These are phyloP conservation scores for Tetropium fuscum DNA, from an alignment of 2,888 invertebrate genomes.

Conservation along the genomic window DNA sequence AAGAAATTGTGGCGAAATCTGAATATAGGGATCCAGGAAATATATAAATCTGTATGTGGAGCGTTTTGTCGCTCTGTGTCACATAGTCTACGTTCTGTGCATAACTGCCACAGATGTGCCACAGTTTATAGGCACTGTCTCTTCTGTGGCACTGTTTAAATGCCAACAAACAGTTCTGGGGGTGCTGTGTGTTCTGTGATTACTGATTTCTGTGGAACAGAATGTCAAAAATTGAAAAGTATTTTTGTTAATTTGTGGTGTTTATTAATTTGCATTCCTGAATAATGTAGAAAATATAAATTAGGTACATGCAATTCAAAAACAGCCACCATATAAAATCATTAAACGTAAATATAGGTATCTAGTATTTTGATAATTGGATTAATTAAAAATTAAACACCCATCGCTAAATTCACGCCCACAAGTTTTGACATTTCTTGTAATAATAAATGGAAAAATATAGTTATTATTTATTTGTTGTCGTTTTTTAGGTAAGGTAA, in stretches of 20 bases:
- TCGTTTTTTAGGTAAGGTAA: constrained; percentile 44
- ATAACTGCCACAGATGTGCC: no score
- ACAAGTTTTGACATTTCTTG: constrained; percentile 49
- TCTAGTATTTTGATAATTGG: constrained; percentile 26
- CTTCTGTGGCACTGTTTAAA: no score
- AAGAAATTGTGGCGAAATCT: no score
- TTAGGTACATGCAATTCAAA: no score
- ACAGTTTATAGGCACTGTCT: no score
- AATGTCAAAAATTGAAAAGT: constrained; percentile 36
- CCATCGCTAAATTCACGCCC: constrained; percentile 54
- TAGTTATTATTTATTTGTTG: constrained; percentile 35
- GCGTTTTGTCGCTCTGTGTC: no score
- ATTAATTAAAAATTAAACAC: constrained; percentile 27
- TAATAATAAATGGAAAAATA: constrained; percentile 40
- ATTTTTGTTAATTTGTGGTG: no score
- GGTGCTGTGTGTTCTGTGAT: constrained; percentile 1
- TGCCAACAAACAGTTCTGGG: neutral
- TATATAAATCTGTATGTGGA: neutral
- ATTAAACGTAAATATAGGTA: constrained; percentile 13
- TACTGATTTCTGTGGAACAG: constrained; percentile 36
- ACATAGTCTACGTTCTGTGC: no score
- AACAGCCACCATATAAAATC: no score
- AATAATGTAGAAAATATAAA: no score
- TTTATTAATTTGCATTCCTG: no score
- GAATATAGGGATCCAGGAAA: no score